Percentiles rank a stretch among this genome's conserved stretches.
Conservation (phyloP, 2,797 vertebrate species). For the Peromyscus melanophrys region DNA sequence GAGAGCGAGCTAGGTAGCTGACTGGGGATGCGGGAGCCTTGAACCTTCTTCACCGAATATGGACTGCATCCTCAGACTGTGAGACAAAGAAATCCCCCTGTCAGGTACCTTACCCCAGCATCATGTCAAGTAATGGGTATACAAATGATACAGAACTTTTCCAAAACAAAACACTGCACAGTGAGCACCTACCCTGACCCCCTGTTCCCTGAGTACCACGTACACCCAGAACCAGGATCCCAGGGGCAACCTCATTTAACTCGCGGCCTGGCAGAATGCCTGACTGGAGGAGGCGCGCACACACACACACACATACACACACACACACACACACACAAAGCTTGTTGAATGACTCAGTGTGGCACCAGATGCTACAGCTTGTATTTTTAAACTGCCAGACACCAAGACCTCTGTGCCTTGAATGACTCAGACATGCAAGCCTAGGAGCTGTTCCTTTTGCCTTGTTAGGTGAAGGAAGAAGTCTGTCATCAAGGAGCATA, state of each 20-base stretch:
- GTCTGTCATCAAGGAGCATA: not conserved
- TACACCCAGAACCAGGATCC: not conserved
- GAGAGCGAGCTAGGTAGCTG: too few relatives aligned
- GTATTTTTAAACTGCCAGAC: constrained; percentile 14
- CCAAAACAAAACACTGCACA: not conserved
- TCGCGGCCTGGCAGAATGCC: not conserved
- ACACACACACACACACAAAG: not conserved
- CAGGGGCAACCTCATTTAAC: not conserved
- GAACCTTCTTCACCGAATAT: not conserved
- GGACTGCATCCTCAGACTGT: not conserved
- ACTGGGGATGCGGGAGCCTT: not conserved
- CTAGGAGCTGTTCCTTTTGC: not conserved
- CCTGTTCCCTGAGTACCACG: too few relatives aligned
- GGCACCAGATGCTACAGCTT: not conserved
- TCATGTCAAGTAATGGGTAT: not conserved
- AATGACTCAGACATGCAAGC: not conserved
- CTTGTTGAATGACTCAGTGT: not conserved
- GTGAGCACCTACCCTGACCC: not conserved
- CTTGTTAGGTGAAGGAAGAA: not conserved
- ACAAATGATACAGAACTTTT: not conserved
- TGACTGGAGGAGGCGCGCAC: not conserved
- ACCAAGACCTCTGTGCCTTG: not conserved
- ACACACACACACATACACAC: too few relatives aligned
- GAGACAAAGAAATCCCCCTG: not conserved
- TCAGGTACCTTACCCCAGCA: not conserved